Evolutionary conservation across 2,888 invertebrate species (phyloP).

Genomic region (Gastracanthus pulcherrimus): DNA sequence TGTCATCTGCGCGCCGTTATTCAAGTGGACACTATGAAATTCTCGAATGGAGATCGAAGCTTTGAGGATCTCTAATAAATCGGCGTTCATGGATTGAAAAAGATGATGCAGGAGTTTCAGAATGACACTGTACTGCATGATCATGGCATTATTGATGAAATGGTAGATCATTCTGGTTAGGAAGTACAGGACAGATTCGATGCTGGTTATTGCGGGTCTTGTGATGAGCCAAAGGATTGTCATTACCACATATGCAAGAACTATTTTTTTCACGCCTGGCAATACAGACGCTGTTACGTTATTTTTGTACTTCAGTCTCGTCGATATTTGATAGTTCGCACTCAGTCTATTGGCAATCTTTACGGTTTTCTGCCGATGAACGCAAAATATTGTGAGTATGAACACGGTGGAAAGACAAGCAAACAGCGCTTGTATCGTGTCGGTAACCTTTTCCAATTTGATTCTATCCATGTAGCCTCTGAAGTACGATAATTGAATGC

Average conservation of each 20-base stretch:
- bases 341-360: background rate
- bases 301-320: background rate
- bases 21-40: too few species aligned
- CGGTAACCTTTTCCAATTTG: background rate
- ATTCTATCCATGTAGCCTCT: background rate
- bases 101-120: background rate
- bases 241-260: background rate
- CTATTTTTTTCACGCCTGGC: background rate
- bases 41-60: too few species aligned
- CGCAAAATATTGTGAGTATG: background rate
- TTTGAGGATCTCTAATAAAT: too few species aligned
- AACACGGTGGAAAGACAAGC: background rate
- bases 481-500: background rate
- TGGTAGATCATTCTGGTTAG: background rate
- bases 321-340: background rate
- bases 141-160: background rate
- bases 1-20: too few species aligned
- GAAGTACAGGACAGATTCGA: background rate
- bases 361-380: background rate
- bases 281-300: background rate
- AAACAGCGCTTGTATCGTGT: background rate
- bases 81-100: background rate
- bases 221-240: background rate
- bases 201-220: background rate
- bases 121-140: background rate